Evolutionary conservation across 1,140 invertebrate genomes (phyloP), one percentile per base, ranked within the genome.

Genomic region (Pachypeltis micranthus): DNA sequence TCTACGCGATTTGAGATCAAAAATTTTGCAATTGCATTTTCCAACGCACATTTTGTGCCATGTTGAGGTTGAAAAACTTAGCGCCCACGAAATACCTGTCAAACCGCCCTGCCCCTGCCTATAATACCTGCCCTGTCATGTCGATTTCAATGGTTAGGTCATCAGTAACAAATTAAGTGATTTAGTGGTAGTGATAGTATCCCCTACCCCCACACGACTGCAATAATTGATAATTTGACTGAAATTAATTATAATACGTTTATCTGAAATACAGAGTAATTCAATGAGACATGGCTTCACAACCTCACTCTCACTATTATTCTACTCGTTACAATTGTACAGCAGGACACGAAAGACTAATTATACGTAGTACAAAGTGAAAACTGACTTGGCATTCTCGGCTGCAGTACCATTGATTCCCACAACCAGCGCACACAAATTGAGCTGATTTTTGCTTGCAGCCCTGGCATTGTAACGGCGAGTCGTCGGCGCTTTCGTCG

Each of bases 371-470:
- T 57, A 14, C 3, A n/a, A n/a, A n/a, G 14, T 2, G 19, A 44
- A 51, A 19, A 31, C 68, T 67, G 76, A 91, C 90, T 83, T 93
- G 90, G 73, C 90, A 93, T 68, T 90, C 86, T 59, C 87, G 76
- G 71, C 86, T 89, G 79, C 90, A 93, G 72, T 93, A 93, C 88
- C 89, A 92, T 76, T 91, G 88, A 75, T 89, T 90, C 59, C 84
- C 84, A 72, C 90, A 93, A 24, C 86, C 88, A 60, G 87, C 86
- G 73, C 90, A 93, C 24, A 91, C 85, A 71, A 90, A 91, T 72
- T 88, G 86, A 28, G 89, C 89, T 62, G 84, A 78, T 66, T 82
- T 81, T 39, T 83, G 80, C 44, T 85, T 80, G 72, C 90, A 92
- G 34, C 88, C 86, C 79, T 91, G 88, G 75, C 90, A 92, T 66